Evolutionary conservation across 2,113 vertebrate species (phyloP).

Genomic region (Acanthisitta chloris): DNA sequence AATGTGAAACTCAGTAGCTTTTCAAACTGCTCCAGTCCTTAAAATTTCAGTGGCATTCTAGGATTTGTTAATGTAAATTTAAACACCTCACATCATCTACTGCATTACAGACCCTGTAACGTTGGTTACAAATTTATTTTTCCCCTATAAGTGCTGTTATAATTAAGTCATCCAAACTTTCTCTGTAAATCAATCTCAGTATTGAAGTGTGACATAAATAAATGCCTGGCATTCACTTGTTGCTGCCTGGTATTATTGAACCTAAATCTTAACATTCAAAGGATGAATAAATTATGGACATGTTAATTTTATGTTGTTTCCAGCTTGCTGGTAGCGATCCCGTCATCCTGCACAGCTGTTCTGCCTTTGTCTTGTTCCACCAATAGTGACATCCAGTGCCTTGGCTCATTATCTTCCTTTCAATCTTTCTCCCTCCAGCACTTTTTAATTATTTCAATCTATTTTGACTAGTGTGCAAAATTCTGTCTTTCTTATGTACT

Average conservation of each 20-base stretch:
- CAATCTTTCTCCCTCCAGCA: background rate
- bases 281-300: background rate
- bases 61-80: background rate
- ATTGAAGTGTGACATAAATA: background rate
- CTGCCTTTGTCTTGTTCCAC: conserved; percentile 21
- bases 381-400: background rate
- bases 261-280: background rate
- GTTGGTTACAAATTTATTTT: background rate
- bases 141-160: background rate
- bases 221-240: background rate
- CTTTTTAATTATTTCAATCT: conserved; percentile 11
- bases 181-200: background rate
- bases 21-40: background rate
- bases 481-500: background rate
- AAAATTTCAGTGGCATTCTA: background rate
- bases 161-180: background rate
- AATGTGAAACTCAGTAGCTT: background rate
- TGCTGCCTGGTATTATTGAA: background rate
- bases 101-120: background rate
- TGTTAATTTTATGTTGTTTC: background rate
- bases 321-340: background rate
- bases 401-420: conserved; percentile 6
- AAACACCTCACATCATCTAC: background rate
- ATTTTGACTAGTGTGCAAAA: background rate
- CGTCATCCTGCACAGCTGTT: background rate